phyloP scores from a whole-genome alignment of 2,888 invertebrate genomes.

The Eupithecia insigniata region DNA sequence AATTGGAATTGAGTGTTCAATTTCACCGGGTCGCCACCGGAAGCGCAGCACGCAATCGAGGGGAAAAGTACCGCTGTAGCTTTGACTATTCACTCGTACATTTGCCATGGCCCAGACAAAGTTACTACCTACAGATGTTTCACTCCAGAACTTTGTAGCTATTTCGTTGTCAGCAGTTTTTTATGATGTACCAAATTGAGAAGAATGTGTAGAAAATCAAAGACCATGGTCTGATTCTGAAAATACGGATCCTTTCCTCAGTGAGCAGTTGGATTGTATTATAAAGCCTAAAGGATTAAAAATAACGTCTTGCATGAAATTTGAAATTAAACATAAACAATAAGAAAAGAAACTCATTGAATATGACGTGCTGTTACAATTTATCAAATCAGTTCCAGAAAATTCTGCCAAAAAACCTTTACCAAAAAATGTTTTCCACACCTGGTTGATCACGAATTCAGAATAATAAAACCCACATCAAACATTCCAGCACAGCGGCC shows the following conservation, averaged over 20 bases:
- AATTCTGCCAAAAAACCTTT: not conserved
- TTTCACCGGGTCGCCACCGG: conserved; percentile 63
- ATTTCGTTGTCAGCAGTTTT: not conserved
- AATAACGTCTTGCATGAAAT: not conserved
- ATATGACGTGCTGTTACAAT: not conserved
- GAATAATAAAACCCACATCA: conserved; percentile 3
- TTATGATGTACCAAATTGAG: not conserved
- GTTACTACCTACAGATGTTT: conserved; percentile 3
- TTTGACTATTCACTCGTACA: conserved; percentile 70
- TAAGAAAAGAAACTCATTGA: not conserved
- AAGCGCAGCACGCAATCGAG: conserved; percentile 69
- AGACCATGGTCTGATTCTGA: not conserved
- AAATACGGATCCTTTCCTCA: not conserved
- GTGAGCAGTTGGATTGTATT: not conserved
- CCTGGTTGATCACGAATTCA: conserved; percentile 5
- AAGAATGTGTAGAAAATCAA: not conserved
- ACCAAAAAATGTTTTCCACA: conserved; percentile 5
- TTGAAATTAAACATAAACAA: not conserved
- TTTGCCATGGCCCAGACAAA: not conserved
- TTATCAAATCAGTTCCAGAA: not conserved
- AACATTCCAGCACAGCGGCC: conserved; percentile 35
- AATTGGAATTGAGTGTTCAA: conserved; percentile 61
- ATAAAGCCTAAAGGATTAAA: not conserved
- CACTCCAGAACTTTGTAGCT: not conserved
- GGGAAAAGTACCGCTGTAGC: conserved; percentile 70